These are phyloP conservation scores for Hylaeus anthracinus DNA, from an alignment of 1,140 invertebrate genomes.

Conservation along the genomic window DNA sequence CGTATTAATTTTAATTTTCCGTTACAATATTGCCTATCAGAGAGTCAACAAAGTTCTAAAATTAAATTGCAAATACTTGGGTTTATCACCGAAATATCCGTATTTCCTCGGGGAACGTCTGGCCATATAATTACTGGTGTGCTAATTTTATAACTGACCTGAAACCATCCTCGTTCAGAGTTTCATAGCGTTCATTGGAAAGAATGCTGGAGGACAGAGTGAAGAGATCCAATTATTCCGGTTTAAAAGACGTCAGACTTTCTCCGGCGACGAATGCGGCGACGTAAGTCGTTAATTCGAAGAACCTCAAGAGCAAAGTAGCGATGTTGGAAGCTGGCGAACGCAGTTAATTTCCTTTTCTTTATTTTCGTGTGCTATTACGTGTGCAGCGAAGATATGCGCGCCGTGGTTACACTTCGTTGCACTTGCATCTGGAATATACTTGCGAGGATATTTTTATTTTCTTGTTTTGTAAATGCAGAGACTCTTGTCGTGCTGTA, in stretches of 20 bases:
- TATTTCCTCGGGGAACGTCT: too few relatives aligned
- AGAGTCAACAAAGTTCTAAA: too few relatives aligned
- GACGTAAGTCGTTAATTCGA: background rate
- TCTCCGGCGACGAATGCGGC: background rate
- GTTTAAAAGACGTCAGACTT: slow-evolving; percentile 7
- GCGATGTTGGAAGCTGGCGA: background rate
- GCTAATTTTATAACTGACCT: background rate
- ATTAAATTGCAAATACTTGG: too few relatives aligned
- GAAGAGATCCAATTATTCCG: background rate
- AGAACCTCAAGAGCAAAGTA: background rate
- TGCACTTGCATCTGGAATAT: slow-evolving; percentile 20
- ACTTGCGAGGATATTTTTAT: background rate
- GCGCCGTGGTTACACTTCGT: slow-evolving; percentile 23
- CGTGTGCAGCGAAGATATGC: slow-evolving; percentile 1
- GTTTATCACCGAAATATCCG: too few relatives aligned
- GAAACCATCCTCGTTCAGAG: background rate
- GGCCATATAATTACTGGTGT: too few relatives aligned
- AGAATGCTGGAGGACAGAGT: background rate
- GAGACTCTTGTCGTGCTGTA: background rate
- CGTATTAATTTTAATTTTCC: too few relatives aligned
- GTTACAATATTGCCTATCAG: too few relatives aligned
- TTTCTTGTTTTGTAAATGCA: background rate
- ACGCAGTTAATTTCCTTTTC: slow-evolving; percentile 13
- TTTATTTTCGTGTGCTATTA: slow-evolving; percentile 15
- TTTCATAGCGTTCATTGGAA: background rate